Base-by-base conservation (phyloP, 2,888 invertebrate genomes). In the Drosophila mimica region DNA sequence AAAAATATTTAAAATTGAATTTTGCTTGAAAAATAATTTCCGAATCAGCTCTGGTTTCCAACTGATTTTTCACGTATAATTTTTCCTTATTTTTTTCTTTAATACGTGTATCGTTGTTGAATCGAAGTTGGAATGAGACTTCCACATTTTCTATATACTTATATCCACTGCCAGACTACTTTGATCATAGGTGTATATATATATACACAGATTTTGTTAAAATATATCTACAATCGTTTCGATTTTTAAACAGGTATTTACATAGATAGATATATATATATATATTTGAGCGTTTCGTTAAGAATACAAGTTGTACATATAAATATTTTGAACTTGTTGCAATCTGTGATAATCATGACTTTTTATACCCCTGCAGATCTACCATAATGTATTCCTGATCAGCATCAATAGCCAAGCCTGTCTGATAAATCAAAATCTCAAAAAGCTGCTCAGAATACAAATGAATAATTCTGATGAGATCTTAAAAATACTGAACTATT, bases 21-120 rank as follows among this genome's bases (percentile, higher is more conserved):
- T 66, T 57, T 25, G 28, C 17, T 56, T 11, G 15, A 20, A 38
- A 59, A 33, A 13, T 34, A 48, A 25, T 65, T 51, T 6, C 56
- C 31, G 36, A 58, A 57, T 59, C 53, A 31, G 43, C 53, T 58
- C 38, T 40, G 31, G 25, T n/a, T 20, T 52, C 30, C 33, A 53
- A 68, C 58, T 60, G 63, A 72, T 61, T 70, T 74, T 66, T 64
- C 13, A 74, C 78, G 74, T 82, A 71, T 62, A 84, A 88, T 80
- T 88, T 81, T 70, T 57, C 31, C 5, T 43, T 66, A 62, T 66
- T 76, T 76, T 63, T 62, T 61, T 63, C 60, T 61, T 82, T 40
- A n/a, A 77, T 76, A 86, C 81, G 82, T 85, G 78, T 71, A 62
- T 56, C 70, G 83, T 78, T 63, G 72, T 65, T 69, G 70, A 72